phyloP scores from a whole-genome alignment of 2,888 invertebrate genomes.

The Cantharis rustica region DNA sequence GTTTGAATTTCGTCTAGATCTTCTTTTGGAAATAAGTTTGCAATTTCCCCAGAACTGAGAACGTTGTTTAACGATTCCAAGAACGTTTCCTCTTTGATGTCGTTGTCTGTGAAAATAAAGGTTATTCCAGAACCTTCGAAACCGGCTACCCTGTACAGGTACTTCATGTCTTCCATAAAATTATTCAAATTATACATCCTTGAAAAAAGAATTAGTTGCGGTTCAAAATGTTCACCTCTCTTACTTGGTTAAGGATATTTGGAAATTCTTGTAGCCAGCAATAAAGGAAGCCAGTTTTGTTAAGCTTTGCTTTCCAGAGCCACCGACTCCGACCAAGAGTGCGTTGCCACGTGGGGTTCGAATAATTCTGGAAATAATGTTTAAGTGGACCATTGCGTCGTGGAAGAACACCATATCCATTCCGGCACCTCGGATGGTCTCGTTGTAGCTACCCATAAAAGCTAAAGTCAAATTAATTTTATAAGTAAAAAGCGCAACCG shows the following conservation, averaged over 20 bases:
- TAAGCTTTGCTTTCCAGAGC: constrained; percentile 89
- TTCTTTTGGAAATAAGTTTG: constrained; percentile 86
- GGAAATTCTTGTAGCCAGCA: constrained; percentile 80
- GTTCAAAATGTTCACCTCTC: background rate
- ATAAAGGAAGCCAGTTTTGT: constrained; percentile 85
- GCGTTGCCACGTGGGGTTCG: constrained; percentile 83
- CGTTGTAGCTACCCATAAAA: constrained; percentile 79
- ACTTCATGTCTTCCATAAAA: constrained; percentile 85
- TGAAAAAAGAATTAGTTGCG: background rate
- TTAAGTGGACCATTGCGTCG: constrained; percentile 84
- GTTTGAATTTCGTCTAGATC: constrained; percentile 85
- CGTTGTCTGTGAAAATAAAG: constrained; percentile 91
- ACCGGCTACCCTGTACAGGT: constrained; percentile 79
- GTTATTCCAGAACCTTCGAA: constrained; percentile 75
- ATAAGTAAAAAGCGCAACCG: background rate
- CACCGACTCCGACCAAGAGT: constrained; percentile 86
- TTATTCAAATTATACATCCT: constrained; percentile 73
- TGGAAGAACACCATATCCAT: constrained; percentile 90
- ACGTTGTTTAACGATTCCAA: constrained; percentile 88
- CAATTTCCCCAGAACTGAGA: constrained; percentile 87
- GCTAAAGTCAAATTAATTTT: constrained; percentile 44
- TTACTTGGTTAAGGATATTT: constrained; percentile 82
- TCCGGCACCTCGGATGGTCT: constrained; percentile 71
- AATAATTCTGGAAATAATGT: constrained; percentile 83
- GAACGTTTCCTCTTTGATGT: constrained; percentile 89